Percentiles rank a stretch among this genome's conserved stretches.
Conservation (phyloP, 2,113 vertebrate genomes). For the Elaphurus davidianus region DNA sequence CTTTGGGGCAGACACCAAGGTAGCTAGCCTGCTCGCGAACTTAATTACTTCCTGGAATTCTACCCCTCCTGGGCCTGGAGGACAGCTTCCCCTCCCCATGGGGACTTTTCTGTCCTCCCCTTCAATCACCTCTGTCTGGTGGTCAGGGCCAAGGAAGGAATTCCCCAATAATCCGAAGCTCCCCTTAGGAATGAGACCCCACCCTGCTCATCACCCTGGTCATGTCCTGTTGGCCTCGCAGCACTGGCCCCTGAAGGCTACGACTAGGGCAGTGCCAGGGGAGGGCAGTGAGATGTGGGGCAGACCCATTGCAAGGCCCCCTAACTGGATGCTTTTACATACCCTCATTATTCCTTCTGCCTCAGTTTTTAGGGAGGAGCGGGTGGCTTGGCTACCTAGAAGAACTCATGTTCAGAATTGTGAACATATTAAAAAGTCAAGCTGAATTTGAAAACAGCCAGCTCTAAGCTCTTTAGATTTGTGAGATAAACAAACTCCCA, state of each 20-base stretch:
- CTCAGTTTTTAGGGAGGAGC: background rate
- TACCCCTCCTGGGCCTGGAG: background rate
- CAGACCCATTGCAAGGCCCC: background rate
- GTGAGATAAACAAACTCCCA: background rate
- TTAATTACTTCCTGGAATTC: background rate
- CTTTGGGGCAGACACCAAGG: background rate
- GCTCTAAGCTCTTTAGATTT: background rate
- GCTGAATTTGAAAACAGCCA: slow-evolving; percentile 25
- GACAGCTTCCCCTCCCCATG: background rate
- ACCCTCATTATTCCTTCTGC: slow-evolving; percentile 1
- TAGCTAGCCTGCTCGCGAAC: background rate
- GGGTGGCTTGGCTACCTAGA: background rate
- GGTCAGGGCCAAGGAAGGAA: background rate
- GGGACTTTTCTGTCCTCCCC: background rate
- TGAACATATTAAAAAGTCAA: slow-evolving; percentile 35
- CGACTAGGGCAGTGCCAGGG: background rate
- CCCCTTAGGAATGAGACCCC: background rate
- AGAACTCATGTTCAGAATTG: slow-evolving; percentile 39
- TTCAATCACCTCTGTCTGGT: background rate
- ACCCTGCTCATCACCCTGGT: background rate
- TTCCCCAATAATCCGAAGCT: background rate
- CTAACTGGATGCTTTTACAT: background rate
- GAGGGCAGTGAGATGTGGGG: background rate
- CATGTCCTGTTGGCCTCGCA: background rate
- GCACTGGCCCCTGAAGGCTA: background rate